These are phyloP conservation scores for Edolisoma coerulescens DNA, from an alignment of 2,113 vertebrate species.

Conservation along the genomic window DNA sequence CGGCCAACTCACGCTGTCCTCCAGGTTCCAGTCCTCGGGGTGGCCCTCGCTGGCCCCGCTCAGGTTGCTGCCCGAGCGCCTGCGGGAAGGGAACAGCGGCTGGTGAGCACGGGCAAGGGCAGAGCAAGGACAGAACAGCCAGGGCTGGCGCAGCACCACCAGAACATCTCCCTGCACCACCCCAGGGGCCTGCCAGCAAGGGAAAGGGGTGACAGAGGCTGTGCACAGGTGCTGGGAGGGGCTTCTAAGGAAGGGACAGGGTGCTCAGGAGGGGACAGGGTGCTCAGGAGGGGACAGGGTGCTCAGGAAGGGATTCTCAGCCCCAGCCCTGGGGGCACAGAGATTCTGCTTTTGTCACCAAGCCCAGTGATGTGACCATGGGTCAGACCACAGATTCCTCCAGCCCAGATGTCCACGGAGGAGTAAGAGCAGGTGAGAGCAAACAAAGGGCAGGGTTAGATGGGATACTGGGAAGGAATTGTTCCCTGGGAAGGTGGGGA, in stretches of 20 bases:
- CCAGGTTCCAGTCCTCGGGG: constrained; percentile 85
- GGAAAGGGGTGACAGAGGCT: background rate
- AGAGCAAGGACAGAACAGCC: background rate
- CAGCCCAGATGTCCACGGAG: background rate
- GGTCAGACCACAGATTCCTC: background rate
- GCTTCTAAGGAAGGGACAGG: background rate
- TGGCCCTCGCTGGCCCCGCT: constrained; percentile 84
- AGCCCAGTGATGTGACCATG: accelerated
- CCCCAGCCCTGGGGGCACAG: background rate
- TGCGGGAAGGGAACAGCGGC: constrained; percentile 32
- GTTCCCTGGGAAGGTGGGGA: accelerated
- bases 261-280: background rate
- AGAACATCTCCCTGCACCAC: background rate
- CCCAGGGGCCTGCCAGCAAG: background rate
- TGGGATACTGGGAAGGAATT: background rate
- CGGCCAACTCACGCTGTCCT: constrained; percentile 79
- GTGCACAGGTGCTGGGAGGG: accelerated
- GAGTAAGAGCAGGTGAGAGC: background rate
- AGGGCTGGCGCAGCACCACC: background rate
- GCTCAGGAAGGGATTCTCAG: background rate
- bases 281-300: background rate
- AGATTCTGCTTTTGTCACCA: background rate
- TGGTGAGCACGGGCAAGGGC: background rate
- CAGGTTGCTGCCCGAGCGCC: constrained; percentile 86
- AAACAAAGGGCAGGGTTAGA: background rate